A percentile compares a stretch with the other conserved stretches of the same genome.
Conservation (phyloP, 2,113 vertebrate genomes). For the Megatriorchis doriae region DNA sequence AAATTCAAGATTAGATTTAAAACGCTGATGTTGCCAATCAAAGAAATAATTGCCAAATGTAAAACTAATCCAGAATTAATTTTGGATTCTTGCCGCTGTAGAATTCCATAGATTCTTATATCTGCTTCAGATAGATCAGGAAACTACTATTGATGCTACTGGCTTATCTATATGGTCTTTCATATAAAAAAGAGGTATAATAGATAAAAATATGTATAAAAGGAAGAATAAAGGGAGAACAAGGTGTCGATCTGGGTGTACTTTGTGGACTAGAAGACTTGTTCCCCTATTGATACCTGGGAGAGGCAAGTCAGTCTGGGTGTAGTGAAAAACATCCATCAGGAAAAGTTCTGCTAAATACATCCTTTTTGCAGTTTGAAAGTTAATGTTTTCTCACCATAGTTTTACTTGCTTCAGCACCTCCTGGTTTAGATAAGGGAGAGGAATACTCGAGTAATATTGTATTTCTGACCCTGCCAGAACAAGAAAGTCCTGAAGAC, state of each 20-base stretch:
- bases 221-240: background rate
- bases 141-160: background rate
- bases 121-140: background rate
- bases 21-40: background rate
- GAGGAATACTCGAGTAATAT: background rate
- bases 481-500: background rate
- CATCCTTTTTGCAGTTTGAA: background rate
- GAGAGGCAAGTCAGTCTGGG: background rate
- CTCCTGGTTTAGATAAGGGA: background rate
- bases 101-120: background rate
- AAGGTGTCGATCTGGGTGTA: background rate
- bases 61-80: background rate
- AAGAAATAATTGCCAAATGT: background rate
- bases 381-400: background rate
- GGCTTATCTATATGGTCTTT: background rate
- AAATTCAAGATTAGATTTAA: background rate
- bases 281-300: background rate
- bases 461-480: background rate
- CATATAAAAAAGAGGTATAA: background rate
- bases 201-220: background rate
- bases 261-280: background rate
- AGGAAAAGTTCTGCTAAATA: background rate
- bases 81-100: background rate
- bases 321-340: background rate
- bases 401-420: background rate